A percentile compares a stretch with the other conserved stretches of the same genome.
Evolutionary conservation across 2,113 vertebrate species (phyloP).

Genomic region (Colius striatus): DNA sequence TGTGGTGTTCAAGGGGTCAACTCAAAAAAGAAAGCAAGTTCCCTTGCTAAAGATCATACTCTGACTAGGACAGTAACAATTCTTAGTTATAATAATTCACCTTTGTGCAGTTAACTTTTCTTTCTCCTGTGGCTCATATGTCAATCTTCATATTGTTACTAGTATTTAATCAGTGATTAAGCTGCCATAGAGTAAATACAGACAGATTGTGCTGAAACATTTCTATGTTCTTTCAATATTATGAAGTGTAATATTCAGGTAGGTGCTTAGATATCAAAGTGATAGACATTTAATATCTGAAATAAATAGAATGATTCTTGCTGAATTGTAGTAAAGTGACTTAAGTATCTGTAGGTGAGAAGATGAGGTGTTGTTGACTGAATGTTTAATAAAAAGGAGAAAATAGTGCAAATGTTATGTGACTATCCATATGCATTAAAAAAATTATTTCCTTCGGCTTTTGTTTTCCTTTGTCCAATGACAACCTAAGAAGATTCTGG

Average conservation of each 20-base stretch:
- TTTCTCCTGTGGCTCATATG: background rate
- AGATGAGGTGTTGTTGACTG: background rate
- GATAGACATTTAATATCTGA: slow-evolving; percentile 65
- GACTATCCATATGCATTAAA: background rate
- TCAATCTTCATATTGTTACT: slow-evolving; percentile 33
- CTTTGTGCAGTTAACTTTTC: slow-evolving; percentile 14
- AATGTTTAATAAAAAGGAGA: background rate
- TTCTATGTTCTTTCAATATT: slow-evolving; percentile 51
- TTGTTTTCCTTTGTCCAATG: background rate
- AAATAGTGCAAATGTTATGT: background rate
- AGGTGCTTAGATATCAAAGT: slow-evolving; percentile 61
- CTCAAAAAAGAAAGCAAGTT: background rate
- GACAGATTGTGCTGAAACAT: slow-evolving; percentile 36
- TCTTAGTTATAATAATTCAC: background rate
- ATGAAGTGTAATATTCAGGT: slow-evolving; percentile 46
- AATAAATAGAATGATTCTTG: slow-evolving; percentile 51
- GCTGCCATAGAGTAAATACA: slow-evolving; percentile 46
- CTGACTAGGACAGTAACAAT: slow-evolving; percentile 2
- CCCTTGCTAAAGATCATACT: background rate
- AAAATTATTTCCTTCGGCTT: background rate
- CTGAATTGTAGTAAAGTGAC: background rate
- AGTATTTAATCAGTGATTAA: slow-evolving; percentile 46
- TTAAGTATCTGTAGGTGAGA: background rate
- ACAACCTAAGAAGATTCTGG: background rate
- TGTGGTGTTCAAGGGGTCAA: background rate